phyloP scores from a whole-genome alignment of 2,888 invertebrate genomes.

The Tachina lurida region DNA sequence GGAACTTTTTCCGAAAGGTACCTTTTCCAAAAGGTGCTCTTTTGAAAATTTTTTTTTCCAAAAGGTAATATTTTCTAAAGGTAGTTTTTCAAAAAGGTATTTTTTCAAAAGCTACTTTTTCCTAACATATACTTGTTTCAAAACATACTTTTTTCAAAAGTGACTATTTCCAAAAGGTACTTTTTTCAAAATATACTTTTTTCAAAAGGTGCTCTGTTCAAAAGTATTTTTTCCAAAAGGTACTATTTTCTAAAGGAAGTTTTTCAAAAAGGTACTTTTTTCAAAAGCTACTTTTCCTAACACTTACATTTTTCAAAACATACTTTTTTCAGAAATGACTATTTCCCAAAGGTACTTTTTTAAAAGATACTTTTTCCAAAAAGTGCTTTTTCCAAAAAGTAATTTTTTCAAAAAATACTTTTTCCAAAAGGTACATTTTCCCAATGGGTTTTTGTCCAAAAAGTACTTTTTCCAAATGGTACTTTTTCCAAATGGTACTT shows the following conservation, averaged over 20 bases:
- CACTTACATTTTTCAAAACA: no score
- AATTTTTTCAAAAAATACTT: no score
- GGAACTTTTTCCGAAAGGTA: not conserved
- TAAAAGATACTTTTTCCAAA: no score
- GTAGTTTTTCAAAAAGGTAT: not conserved
- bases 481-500: no score
- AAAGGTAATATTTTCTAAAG: not conserved
- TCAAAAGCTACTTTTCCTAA: not conserved
- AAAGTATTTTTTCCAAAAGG: no score
- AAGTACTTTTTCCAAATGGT: no score
- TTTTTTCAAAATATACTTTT: not conserved
- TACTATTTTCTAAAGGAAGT: not conserved
- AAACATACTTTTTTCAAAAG: not conserved
- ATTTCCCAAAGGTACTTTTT: no score
- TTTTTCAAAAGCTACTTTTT: not conserved
- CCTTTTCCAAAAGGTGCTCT: not conserved
- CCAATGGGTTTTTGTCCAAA: no score
- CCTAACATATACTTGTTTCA: not conserved
- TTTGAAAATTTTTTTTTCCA: not conserved
- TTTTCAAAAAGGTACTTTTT: not conserved
- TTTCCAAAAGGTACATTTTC: no score
- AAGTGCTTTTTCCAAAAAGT: no score
- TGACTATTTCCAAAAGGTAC: not conserved
- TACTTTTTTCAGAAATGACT: no score
- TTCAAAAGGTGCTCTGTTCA: not conserved